Percentiles rank a stretch among this genome's conserved stretches.
Evolutionary conservation across 2,113 vertebrate genomes (phyloP).

Genomic region (Bufo bufo): DNA sequence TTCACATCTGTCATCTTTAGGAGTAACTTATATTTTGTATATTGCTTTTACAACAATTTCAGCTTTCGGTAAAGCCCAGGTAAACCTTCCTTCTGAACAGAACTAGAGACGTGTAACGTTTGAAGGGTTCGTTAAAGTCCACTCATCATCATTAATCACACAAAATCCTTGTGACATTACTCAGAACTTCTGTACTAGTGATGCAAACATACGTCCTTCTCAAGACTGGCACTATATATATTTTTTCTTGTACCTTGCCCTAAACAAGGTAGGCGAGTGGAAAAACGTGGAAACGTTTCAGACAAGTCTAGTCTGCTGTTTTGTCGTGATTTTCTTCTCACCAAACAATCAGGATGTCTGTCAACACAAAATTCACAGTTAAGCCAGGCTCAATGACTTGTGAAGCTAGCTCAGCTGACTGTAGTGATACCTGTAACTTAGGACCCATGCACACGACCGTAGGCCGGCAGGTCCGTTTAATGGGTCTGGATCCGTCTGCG

Average conservation of each 20-base stretch:
- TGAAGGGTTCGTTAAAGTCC: constrained; percentile 16
- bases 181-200: not conserved
- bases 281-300: not conserved
- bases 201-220: not conserved
- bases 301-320: not conserved
- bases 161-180: not conserved
- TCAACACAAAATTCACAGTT: not conserved
- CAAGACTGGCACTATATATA: not conserved
- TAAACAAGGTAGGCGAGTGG: not conserved
- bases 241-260: not conserved
- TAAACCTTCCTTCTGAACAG: not conserved
- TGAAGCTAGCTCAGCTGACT: too few relatives aligned
- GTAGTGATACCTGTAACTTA: too few relatives aligned
- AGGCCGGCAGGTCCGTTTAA: too few relatives aligned
- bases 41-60: not conserved
- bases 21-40: constrained; percentile 2
- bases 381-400: too few relatives aligned
- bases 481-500: too few relatives aligned
- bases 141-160: constrained; percentile 17
- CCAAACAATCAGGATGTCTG: too few relatives aligned
- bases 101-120: not conserved
- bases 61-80: not conserved
- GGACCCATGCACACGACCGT: too few relatives aligned
- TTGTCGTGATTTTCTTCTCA: not conserved
- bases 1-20: not conserved